phyloP scores from a whole-genome alignment of 2,797 vertebrate species.

The Xerus rutilus region DNA sequence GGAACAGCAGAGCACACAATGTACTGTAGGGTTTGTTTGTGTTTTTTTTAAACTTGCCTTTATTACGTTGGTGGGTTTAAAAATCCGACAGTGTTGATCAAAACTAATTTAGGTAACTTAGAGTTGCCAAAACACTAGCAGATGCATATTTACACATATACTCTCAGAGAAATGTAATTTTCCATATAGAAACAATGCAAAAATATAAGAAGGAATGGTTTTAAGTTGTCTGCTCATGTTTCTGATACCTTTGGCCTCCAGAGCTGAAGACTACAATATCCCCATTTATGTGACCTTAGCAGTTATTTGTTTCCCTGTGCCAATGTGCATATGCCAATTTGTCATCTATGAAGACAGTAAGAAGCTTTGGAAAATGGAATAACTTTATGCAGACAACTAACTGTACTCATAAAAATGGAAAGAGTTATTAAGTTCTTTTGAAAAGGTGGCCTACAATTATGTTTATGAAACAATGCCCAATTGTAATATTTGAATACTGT shows the following conservation, averaged over 20 bases:
- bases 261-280: constrained; percentile 15
- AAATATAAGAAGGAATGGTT: constrained; percentile 50
- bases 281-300: constrained; percentile 34
- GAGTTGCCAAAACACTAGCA: constrained; percentile 83
- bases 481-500: constrained; percentile 64
- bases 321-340: not conserved
- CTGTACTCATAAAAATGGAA: constrained; percentile 38
- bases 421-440: constrained; percentile 46
- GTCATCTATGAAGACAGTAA: constrained; percentile 40
- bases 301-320: constrained; percentile 42
- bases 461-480: constrained; percentile 56
- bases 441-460: constrained; percentile 58
- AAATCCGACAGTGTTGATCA: constrained; percentile 82
- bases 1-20: constrained; percentile 79
- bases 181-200: constrained; percentile 81
- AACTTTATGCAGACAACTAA: constrained; percentile 57
- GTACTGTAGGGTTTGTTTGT: constrained; percentile 82
- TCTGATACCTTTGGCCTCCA: constrained; percentile 42
- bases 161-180: constrained; percentile 72
- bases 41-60: constrained; percentile 80
- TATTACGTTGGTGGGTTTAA: constrained; percentile 81
- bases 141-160: constrained; percentile 80
- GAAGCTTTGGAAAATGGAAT: constrained; percentile 59
- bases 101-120: constrained; percentile 82
- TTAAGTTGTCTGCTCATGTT: constrained; percentile 58